Evolutionary conservation across 2,113 vertebrate genomes (phyloP), one percentile per base, ranked within the genome.

Genomic region (Cochlearius cochlearius): DNA sequence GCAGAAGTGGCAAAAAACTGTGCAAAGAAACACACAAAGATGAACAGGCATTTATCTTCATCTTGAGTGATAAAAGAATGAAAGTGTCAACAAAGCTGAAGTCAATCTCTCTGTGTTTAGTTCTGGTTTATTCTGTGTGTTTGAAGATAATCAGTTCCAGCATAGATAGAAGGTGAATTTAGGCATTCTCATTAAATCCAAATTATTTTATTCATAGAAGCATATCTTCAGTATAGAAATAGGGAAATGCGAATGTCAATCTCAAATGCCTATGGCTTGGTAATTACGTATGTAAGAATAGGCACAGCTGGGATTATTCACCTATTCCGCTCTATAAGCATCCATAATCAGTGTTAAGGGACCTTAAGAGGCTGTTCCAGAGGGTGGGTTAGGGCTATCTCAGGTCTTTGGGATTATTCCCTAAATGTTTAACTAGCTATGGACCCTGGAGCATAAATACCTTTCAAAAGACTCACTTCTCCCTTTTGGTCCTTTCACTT

Each of bases 61-160:
- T 89, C 84, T 75, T 10, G 5, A 86, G 30, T 49, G 75, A 52
- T n/a, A 82, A 82, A 60, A 86, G 74, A 88, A 69, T 74, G n/a
- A 25, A 43, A 58, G 9, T 53, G 38, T 85, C 77, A 88, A 83
- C 38, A 74, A 76, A 84, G 30, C 4, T 0, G 45, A 32, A 66
- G 16, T 58, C 43, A 64, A 14, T 76, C 59, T 79, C 56, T 87
- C 56, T 64, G n/a, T 92, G 32, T 75, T 88, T 81, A 69, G 43
- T 55, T 95, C 68, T 89, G 50, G 25, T 26, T 92, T 91, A 34
- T 88, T 84, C 84, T 11, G 2, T 23, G 7, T 74, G 53, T 88
- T 96, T 95, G 64, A 91, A 95, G 89, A 86, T 88, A 67, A 94
- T 62, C 52, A 78, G 58, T 84, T 93, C 73, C 76, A 88, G 85